Conservation (phyloP, 2,797 vertebrate genomes). For the Syncerus caffer region DNA sequence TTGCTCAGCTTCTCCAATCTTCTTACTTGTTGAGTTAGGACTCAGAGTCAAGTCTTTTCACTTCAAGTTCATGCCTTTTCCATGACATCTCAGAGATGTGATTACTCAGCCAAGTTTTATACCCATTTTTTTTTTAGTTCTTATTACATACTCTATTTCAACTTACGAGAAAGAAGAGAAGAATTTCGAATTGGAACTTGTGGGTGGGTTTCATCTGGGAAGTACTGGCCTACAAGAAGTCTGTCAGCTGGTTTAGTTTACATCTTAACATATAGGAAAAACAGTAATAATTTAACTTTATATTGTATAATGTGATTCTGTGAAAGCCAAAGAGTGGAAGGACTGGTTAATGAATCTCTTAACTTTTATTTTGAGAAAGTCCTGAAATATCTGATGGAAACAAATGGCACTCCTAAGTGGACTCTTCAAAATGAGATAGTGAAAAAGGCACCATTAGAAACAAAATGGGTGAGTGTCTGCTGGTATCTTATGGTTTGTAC, state of each 20-base stretch:
- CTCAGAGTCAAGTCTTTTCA: not conserved
- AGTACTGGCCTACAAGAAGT: not conserved
- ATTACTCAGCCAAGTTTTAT: not conserved
- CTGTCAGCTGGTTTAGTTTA: not conserved
- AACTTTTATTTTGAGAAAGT: conserved; percentile 40
- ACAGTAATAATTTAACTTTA: not conserved
- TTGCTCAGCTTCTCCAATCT: not conserved
- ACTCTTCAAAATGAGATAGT: conserved; percentile 15
- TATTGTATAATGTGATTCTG: not conserved
- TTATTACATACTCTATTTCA: not conserved
- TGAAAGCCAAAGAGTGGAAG: not conserved
- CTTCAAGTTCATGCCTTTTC: not conserved
- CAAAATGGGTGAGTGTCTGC: not conserved
- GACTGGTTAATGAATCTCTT: not conserved
- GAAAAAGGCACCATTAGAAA: conserved; percentile 33
- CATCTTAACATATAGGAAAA: not conserved
- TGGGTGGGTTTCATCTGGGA: not conserved
- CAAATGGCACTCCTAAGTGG: conserved; percentile 1
- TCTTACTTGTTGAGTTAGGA: not conserved
- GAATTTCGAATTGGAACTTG: not conserved
- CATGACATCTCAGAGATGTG: not conserved
- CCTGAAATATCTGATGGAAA: conserved; percentile 29
- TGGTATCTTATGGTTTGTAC: not conserved
- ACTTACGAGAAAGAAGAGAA: not conserved
- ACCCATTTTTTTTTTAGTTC: not conserved